A percentile compares a stretch with the other conserved stretches of the same genome.
Evolutionary conservation across 2,888 invertebrate genomes (phyloP).

Genomic region (Gymnosoma rotundatum): DNA sequence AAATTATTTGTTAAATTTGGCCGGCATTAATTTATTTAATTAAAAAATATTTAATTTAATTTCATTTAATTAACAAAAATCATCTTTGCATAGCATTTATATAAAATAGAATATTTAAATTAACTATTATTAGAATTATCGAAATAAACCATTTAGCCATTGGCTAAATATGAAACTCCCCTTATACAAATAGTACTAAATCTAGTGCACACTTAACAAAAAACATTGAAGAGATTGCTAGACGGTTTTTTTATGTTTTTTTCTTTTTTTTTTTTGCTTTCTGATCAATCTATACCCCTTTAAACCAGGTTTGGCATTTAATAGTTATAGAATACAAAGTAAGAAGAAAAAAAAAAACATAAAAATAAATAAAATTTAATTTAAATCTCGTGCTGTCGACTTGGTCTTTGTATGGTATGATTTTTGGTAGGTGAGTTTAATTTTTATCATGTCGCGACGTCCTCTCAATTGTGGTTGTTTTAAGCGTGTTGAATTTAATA

Average conservation of each 20-base stretch:
- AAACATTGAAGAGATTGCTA: conserved; percentile 57
- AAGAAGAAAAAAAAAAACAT: conserved; percentile 10
- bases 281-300: conserved; percentile 66
- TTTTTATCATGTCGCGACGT: conserved; percentile 66
- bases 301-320: conserved; percentile 68
- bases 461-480: conserved; percentile 48
- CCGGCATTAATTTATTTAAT: no score
- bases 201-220: conserved; percentile 35
- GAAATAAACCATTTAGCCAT: not conserved
- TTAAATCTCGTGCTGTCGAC: conserved; percentile 70
- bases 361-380: conserved; percentile 54
- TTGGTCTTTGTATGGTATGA: conserved; percentile 44
- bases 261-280: conserved; percentile 21
- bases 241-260: conserved; percentile 19
- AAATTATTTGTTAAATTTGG: no score
- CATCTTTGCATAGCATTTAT: no score
- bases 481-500: conserved; percentile 43
- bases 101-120: no score
- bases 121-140: no score
- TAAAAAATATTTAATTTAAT: no score
- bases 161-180: conserved; percentile 14
- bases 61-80: no score
- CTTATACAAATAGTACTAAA: conserved; percentile 37
- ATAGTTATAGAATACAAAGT: conserved; percentile 35
- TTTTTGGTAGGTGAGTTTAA: conserved; percentile 58